These are phyloP conservation scores for Pseudomyrmex gracilis DNA, from an alignment of 1,140 invertebrate species.

Conservation along the genomic window DNA sequence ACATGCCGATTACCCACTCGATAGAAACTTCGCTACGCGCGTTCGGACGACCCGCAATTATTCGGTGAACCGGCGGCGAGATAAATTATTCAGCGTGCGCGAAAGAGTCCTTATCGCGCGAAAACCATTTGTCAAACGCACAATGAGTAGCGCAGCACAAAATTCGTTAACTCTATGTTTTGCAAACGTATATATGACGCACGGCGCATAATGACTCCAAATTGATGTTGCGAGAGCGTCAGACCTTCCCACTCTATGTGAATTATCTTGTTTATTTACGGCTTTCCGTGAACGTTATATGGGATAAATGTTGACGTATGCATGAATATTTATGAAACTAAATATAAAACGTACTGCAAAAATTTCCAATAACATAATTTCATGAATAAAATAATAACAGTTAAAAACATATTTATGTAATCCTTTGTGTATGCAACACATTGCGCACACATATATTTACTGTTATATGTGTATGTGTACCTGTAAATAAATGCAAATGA, in stretches of 20 bases:
- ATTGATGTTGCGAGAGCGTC: constrained; percentile 34
- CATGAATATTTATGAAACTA: constrained; percentile 39
- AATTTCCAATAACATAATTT: constrained; percentile 38
- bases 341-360: constrained; percentile 11
- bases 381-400: constrained; percentile 32
- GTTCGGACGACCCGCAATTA: constrained; percentile 64
- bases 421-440: neutral
- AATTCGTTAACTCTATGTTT: constrained; percentile 37
- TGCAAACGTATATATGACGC: constrained; percentile 29
- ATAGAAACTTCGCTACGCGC: constrained; percentile 48
- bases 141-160: constrained; percentile 39
- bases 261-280: constrained; percentile 51
- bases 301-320: constrained; percentile 28
- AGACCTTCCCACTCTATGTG: constrained; percentile 19
- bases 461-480: neutral
- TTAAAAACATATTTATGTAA: constrained; percentile 3
- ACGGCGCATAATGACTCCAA: constrained; percentile 23
- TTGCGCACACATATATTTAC: too few relatives aligned
- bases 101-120: constrained; percentile 53
- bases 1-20: constrained; percentile 66
- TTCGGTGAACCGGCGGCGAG: constrained; percentile 64
- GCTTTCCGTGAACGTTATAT: constrained; percentile 12
- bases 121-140: constrained; percentile 52
- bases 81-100: constrained; percentile 68
- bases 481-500: neutral